Conservation (phyloP, 2,888 invertebrate genomes). For the Plusia festucae region DNA sequence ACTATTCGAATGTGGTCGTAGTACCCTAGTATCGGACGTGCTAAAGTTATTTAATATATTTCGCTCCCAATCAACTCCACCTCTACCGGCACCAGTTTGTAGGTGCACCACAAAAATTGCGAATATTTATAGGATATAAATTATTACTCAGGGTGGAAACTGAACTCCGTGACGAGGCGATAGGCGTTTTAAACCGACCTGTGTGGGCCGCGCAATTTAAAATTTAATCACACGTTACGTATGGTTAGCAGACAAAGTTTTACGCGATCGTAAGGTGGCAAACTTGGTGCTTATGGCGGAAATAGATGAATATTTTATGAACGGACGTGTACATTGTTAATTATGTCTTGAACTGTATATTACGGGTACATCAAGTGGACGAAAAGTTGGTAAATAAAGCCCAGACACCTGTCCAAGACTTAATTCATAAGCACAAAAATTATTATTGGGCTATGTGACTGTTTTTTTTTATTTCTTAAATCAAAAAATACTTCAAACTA, state of each 20-base stretch:
- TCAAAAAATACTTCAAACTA: too few species aligned
- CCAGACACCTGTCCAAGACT: slow-evolving; percentile 23
- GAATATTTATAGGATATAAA: slow-evolving; percentile 47
- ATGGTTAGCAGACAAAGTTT: slow-evolving; percentile 55
- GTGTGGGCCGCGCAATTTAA: slow-evolving; percentile 76
- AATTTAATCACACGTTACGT: slow-evolving; percentile 76
- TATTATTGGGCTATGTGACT: too few species aligned
- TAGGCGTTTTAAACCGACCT: slow-evolving; percentile 65
- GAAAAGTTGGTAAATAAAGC: slow-evolving; percentile 11
- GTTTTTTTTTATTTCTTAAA: too few species aligned
- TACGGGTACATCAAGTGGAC: slow-evolving; percentile 13
- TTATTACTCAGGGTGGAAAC: slow-evolving; percentile 64
- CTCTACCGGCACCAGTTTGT: neutral
- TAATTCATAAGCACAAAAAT: too few species aligned
- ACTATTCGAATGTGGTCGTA: neutral
- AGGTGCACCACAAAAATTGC: slow-evolving; percentile 1
- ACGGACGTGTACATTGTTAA: slow-evolving; percentile 30
- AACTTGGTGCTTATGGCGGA: slow-evolving; percentile 28
- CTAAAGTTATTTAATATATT: neutral
- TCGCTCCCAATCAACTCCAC: neutral
- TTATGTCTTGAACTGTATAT: slow-evolving; percentile 41
- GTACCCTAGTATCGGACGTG: neutral
- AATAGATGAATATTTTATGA: slow-evolving; percentile 41
- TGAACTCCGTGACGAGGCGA: slow-evolving; percentile 66
- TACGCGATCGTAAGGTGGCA: slow-evolving; percentile 31